Conservation (phyloP, 2,888 invertebrate genomes). For the Malthinus flaveolus region DNA sequence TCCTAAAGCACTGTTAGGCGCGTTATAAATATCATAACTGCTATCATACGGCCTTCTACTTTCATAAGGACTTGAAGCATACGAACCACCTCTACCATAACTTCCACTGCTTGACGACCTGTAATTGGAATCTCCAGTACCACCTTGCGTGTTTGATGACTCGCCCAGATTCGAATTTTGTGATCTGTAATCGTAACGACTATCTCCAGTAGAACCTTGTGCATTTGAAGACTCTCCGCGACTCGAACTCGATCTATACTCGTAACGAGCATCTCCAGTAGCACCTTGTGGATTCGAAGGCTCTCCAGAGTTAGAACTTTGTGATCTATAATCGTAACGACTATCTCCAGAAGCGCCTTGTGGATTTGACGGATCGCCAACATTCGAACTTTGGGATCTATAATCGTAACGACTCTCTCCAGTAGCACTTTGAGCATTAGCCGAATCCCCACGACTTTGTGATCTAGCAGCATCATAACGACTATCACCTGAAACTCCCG, state of each 20-base stretch:
- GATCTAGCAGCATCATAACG: background rate
- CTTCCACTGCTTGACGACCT: background rate
- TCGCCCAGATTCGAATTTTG: background rate
- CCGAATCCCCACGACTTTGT: background rate
- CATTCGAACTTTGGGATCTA: background rate
- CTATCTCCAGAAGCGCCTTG: constrained; percentile 1
- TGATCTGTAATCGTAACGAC: background rate
- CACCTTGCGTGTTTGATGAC: background rate
- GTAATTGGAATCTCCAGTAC: background rate
- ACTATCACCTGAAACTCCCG: background rate
- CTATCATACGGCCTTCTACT: constrained; percentile 50
- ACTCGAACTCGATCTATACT: background rate
- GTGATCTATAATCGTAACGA: background rate
- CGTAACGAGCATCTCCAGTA: constrained; percentile 6
- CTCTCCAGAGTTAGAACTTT: background rate
- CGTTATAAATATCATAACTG: constrained; percentile 57
- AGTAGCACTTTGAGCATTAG: background rate
- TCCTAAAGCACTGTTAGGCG: constrained; percentile 52
- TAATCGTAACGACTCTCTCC: constrained; percentile 7
- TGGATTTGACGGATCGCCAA: background rate
- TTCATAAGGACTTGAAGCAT: constrained; percentile 44
- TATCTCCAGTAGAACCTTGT: background rate
- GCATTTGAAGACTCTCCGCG: background rate
- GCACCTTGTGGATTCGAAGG: no score
- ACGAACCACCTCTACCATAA: constrained; percentile 34